Evolutionary conservation across 2,113 vertebrate species (phyloP).

Genomic region (Semicossyphus pulcher): DNA sequence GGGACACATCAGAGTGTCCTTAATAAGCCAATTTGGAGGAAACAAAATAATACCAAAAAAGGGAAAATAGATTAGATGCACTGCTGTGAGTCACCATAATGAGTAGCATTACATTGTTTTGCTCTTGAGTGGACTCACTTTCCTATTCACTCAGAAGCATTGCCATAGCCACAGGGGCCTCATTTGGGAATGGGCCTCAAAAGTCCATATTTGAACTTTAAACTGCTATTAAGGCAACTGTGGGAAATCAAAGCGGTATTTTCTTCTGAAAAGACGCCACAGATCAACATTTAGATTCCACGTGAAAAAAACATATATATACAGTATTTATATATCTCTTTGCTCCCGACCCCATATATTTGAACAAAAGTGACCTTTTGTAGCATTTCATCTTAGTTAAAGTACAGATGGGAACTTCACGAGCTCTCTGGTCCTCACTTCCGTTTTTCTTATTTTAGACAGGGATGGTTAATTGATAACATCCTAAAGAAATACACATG

Average conservation of each 20-base stretch:
- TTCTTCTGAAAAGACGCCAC: conserved; percentile 29
- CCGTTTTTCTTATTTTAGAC: background rate
- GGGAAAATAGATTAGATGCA: conserved; percentile 18
- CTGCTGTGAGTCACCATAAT: conserved; percentile 53
- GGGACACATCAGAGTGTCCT: conserved; percentile 18
- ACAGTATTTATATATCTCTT: conserved; percentile 5
- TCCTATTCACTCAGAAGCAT: conserved; percentile 40
- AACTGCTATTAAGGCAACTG: conserved; percentile 45
- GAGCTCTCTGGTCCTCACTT: conserved; percentile 9
- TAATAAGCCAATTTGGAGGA: conserved; percentile 58
- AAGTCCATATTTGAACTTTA: conserved; percentile 68
- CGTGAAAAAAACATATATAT: no score
- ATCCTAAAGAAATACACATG: conserved; percentile 30
- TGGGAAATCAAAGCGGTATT: conserved; percentile 33
- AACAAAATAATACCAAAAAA: conserved; percentile 43
- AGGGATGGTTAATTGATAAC: conserved; percentile 36
- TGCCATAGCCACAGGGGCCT: conserved; percentile 58
- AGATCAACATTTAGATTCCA: conserved; percentile 31
- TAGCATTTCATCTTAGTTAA: conserved; percentile 31
- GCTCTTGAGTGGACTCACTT: conserved; percentile 39
- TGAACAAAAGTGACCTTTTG: conserved; percentile 49
- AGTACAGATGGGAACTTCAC: conserved; percentile 34
- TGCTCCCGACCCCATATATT: conserved; percentile 56
- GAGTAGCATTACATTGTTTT: conserved; percentile 30
- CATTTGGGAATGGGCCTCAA: conserved; percentile 45